These are phyloP conservation scores for Chaetura pelagica DNA, from an alignment of 2,113 vertebrate genomes.

Conservation along the genomic window DNA sequence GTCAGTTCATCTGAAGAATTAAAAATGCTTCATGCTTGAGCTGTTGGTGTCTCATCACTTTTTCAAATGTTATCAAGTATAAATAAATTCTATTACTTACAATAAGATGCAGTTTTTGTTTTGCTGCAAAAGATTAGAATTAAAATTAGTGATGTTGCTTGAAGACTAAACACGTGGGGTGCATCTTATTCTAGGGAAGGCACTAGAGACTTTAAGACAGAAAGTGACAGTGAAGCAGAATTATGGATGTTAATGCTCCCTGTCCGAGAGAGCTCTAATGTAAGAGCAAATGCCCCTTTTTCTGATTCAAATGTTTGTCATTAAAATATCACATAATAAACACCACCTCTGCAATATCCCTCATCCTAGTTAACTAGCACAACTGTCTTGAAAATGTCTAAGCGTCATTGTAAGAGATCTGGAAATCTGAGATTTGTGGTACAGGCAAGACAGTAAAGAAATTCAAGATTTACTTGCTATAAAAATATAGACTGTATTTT, in stretches of 20 bases:
- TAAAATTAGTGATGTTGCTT: conserved; percentile 21
- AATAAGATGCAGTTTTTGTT: conserved; percentile 75
- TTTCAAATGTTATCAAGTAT: conserved; percentile 74
- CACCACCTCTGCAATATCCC: not conserved
- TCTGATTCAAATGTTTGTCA: not conserved
- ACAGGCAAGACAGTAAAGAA: not conserved
- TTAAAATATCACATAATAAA: not conserved
- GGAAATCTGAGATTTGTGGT: not conserved
- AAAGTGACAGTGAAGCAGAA: not conserved
- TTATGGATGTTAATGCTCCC: not conserved
- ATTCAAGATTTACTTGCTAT: not conserved
- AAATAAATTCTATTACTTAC: conserved; percentile 76
- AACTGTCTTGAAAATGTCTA: not conserved
- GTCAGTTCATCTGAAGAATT: conserved; percentile 66
- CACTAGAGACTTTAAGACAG: not conserved
- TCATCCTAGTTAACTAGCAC: not conserved
- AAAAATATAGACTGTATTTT: not conserved
- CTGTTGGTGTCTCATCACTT: conserved; percentile 58
- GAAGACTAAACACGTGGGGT: not conserved
- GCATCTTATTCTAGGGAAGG: not conserved
- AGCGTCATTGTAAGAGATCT: not conserved
- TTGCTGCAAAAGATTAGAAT: conserved; percentile 57
- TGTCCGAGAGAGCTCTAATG: not conserved
- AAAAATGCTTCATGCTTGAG: conserved; percentile 69
- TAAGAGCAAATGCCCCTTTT: not conserved